These are phyloP conservation scores for Frankliniella fusca DNA, from an alignment of 2,888 invertebrate genomes.

Conservation along the genomic window DNA sequence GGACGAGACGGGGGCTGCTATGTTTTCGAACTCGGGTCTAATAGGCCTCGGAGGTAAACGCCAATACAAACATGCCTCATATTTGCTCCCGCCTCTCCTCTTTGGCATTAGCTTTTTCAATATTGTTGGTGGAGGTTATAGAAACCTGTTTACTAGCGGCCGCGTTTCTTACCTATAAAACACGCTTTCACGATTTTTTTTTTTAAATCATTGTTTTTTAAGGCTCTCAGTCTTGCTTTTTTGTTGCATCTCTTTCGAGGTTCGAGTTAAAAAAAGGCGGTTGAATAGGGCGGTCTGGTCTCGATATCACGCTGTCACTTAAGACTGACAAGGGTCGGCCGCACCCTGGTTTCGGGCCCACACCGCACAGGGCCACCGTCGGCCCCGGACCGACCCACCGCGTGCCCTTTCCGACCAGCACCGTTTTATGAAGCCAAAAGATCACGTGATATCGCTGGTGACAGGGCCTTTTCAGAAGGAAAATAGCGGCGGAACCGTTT, in stretches of 20 bases:
- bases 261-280: too few species aligned
- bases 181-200: neutral
- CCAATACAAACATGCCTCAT: neutral
- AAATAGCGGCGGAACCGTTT: conserved; percentile 4
- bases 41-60: neutral
- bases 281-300: neutral
- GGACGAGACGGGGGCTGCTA: neutral
- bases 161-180: neutral
- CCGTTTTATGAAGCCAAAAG: conserved; percentile 17
- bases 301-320: conserved; percentile 20
- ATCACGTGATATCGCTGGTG: neutral
- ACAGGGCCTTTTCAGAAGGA: conserved; percentile 4
- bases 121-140: neutral
- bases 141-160: neutral
- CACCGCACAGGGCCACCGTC: neutral
- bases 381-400: neutral
- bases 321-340: conserved; percentile 2
- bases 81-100: neutral
- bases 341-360: neutral
- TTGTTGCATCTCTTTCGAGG: too few species aligned
- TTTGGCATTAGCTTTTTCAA: neutral
- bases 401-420: neutral
- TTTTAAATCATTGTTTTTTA: neutral
- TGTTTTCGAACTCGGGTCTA: neutral
- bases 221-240: neutral